Evolutionary conservation across 2,113 vertebrate genomes (phyloP), one percentile per base, ranked within the genome.

Genomic region (Trichechus manatus): DNA sequence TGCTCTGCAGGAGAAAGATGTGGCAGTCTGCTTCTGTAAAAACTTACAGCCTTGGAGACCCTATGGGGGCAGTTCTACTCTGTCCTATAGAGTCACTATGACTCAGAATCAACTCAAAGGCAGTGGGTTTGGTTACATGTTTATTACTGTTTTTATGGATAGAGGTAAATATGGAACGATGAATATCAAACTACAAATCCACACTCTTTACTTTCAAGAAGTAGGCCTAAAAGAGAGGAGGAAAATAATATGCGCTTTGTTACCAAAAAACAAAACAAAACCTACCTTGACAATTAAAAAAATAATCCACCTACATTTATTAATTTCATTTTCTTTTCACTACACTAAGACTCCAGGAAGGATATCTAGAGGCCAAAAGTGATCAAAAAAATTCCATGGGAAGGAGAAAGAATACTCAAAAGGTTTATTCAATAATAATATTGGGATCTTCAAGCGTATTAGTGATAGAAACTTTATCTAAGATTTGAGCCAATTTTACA

Each of bases 351-450:
- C 44, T 68, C 64, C 2, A 70, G 42, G 36, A 75, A 64, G n/a
- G 33, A 25, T 72, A 86, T 17, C 68, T 79, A 80, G 63, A 89
- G 50, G 64, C 44, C 44, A 92, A 94, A 85, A 19, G 1, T 68
- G 25, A 95, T 78, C 44, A 90, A 50, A 87, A 87, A 87, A 92
- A 85, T 56, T 68, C 56, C 92, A 68, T 85, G 33, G 29, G 87
- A 93, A 96, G 44, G 15, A 93, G 36, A 93, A 44, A 85, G 8
- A 84, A 92, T 63, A 91, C 53, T 92, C 85, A 33, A 42, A 91
- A 88, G 44, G 11, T n/a, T 84, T 36, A 89, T 33, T 89, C 61
- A 72, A 92, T 78, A 68, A 86, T 64, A 74, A 63, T 42, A 47
- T 25, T 61, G 42, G 70, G 72, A 84, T 82, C 61, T 85, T 88